phyloP scores from a whole-genome alignment of 2,797 vertebrate genomes.

The Alcedo quadribrachys region DNA sequence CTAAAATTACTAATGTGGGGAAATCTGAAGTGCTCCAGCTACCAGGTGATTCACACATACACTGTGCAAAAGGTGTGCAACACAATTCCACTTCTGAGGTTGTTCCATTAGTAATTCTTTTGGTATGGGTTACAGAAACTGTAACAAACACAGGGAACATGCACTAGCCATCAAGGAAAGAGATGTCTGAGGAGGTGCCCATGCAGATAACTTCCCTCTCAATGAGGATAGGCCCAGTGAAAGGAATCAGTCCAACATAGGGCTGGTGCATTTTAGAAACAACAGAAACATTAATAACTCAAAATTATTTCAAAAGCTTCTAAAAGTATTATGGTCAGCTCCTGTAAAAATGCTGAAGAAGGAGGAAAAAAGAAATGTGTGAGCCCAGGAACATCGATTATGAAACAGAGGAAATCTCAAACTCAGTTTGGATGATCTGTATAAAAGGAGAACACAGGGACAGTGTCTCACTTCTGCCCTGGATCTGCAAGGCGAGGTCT shows the following conservation, averaged over 20 bases:
- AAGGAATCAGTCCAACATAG: not conserved
- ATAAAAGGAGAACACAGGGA: not conserved
- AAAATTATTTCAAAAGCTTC: not conserved
- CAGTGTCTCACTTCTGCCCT: not conserved
- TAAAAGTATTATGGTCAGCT: not conserved
- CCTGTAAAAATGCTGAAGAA: not conserved
- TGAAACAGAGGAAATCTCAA: not conserved
- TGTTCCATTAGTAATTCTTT: not conserved
- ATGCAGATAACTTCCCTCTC: not conserved
- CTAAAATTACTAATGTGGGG: not conserved
- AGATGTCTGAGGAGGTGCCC: not conserved
- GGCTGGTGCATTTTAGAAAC: not conserved
- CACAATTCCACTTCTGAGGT: not conserved
- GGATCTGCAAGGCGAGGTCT: not conserved
- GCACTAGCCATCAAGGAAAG: not conserved
- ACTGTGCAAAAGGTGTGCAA: not conserved
- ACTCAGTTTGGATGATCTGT: not conserved
- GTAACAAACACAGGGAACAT: not conserved
- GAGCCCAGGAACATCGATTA: not conserved
- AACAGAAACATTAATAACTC: not conserved
- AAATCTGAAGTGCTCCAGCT: not conserved
- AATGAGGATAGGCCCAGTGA: not conserved
- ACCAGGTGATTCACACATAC: not conserved
- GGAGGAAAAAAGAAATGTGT: not conserved
- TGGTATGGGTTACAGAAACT: not conserved